Base-by-base conservation (phyloP, 1,140 invertebrate species). In the Drosophila kanapiae region DNA sequence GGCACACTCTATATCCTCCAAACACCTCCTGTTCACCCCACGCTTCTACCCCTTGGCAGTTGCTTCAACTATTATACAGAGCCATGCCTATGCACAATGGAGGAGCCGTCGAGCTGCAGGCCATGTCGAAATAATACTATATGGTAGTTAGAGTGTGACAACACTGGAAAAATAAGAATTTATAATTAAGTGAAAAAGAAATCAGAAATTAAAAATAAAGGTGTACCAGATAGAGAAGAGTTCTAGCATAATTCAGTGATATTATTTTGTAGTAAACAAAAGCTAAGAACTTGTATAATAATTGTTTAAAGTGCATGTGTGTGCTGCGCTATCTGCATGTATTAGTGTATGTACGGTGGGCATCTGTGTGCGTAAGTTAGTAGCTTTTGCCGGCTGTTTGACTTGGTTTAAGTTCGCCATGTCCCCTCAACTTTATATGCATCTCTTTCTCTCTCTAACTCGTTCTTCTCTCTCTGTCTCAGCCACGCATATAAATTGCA, bases 331-430 rank as follows among this genome's bases (percentile, higher is more conserved):
- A 14, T 27, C 42, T 35, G 23, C 47, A 31, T 76, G 31, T 45
- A 45, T 63, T 47, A 35, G 33, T 43, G 29, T 63, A 38, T 77
- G 69, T 37, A 14, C 57, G 4, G 6, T 42, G 40, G 51, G 69
- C 31, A 45, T 69, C 42, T 63, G 53, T 69, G 68, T 79, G 78
- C 51, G 68, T 76, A 77, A 80, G 85, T 85, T 90, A 90, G 81
- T 90, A 85, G 85, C 81, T 90, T 84, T 90, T 82, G 85, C 86
- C 78, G 86, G 86, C 78, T 85, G 75, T 85, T 91, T 91, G 81
- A 82, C 81, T 90, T 85, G 80, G 61, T 75, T 88, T 65, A 88
- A 84, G 81, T 81, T 83, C 74, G 60, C 60, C 68, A 53, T 83
- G 64, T 65, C 64, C 43, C 58, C 31, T 51, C 23, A 49, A 40